Percentiles rank a stretch among this genome's conserved stretches.
Conservation (phyloP, 2,113 vertebrate species). For the Numida meleagris region DNA sequence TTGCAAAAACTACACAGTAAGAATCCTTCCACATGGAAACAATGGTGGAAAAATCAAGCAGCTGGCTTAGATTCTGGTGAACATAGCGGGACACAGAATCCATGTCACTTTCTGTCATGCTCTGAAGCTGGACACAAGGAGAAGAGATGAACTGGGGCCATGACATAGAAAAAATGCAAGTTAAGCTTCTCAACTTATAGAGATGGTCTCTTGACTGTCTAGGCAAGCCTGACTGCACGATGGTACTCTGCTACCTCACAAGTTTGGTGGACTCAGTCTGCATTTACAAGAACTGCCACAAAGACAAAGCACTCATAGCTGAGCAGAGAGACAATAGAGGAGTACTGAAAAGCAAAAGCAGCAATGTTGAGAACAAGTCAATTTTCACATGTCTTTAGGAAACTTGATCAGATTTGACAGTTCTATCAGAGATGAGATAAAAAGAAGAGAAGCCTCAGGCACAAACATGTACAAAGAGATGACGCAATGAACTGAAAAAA, state of each 20-base stretch:
- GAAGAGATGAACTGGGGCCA: neutral
- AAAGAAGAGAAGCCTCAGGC: neutral
- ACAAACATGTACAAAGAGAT: neutral
- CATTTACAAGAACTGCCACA: neutral
- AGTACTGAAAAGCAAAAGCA: neutral
- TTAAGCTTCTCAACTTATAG: neutral
- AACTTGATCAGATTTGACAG: neutral
- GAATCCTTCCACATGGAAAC: neutral
- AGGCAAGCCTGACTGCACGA: neutral
- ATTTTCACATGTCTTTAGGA: neutral
- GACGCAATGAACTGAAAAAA: neutral
- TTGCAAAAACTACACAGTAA: neutral
- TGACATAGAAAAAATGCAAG: neutral
- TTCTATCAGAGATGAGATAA: neutral
- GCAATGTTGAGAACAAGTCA: neutral
- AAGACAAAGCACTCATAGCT: neutral
- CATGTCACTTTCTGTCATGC: neutral
- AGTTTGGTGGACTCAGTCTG: neutral
- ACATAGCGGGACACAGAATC: neutral
- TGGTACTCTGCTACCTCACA: neutral
- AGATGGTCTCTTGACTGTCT: neutral
- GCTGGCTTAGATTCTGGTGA: neutral
- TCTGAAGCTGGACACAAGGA: neutral
- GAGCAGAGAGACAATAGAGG: neutral
- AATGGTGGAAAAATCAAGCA: neutral